Percentiles rank a stretch among this genome's conserved stretches.
phyloP scores from a whole-genome alignment of 2,113 vertebrate genomes.

The Vimba vimba region DNA sequence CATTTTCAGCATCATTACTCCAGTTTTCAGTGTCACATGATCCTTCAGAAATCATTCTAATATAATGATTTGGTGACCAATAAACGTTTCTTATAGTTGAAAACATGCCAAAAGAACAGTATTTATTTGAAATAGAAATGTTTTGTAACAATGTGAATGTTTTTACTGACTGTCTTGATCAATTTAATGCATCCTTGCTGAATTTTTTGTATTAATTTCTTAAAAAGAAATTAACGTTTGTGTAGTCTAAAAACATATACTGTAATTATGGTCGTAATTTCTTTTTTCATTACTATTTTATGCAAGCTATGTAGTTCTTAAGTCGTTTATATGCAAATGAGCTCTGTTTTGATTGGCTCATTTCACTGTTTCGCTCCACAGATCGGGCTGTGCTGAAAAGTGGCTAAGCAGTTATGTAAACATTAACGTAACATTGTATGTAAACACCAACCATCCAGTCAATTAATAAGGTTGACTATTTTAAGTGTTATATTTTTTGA shows the following conservation, averaged over 20 bases:
- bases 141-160: not conserved
- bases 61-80: not conserved
- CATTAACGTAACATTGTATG: conserved; percentile 18
- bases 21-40: not conserved
- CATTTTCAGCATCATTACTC: not conserved
- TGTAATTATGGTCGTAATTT: not conserved
- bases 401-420: conserved; percentile 7
- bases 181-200: not conserved
- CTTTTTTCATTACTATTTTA: not conserved
- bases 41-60: not conserved
- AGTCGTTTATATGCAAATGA: conserved; percentile 1
- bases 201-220: not conserved
- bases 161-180: not conserved
- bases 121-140: not conserved
- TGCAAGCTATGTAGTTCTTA: not conserved
- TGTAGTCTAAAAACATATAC: not conserved
- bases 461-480: not conserved
- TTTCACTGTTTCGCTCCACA: not conserved
- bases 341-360: not conserved
- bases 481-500: not conserved
- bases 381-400: not conserved
- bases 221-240: not conserved
- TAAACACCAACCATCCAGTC: conserved; percentile 1
- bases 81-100: not conserved
- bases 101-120: not conserved